Conservation (phyloP, 2,888 invertebrate species). For the Eremobia ochroleuca region DNA sequence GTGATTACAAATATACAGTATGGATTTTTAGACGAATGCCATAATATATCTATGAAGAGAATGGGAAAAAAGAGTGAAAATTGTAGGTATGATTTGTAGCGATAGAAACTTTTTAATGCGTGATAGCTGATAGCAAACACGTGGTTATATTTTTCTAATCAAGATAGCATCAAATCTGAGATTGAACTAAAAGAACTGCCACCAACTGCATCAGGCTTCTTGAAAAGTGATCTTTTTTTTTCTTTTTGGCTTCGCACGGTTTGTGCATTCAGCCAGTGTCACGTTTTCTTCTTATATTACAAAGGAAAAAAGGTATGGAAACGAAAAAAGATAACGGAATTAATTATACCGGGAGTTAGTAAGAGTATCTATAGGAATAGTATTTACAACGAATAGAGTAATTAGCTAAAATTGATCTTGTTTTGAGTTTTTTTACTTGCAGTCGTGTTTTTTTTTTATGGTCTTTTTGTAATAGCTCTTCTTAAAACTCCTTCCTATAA, state of each 20-base stretch:
- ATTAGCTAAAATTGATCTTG: neutral
- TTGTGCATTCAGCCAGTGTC: too few species aligned
- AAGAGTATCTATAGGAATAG: too few species aligned
- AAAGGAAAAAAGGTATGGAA: too few species aligned
- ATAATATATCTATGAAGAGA: neutral
- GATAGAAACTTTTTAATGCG: too few species aligned
- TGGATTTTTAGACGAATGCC: neutral
- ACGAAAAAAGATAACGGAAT: too few species aligned
- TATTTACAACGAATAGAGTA: too few species aligned
- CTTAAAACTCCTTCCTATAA: neutral
- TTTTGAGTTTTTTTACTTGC: neutral
- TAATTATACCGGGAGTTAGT: too few species aligned
- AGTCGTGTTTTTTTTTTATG: neutral
- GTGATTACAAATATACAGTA: slow-evolving; percentile 33
- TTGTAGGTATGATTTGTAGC: neutral
- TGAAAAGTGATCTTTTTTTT: neutral
- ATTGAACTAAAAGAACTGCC: neutral
- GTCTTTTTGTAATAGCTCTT: neutral
- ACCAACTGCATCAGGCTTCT: neutral
- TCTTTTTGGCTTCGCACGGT: too few species aligned
- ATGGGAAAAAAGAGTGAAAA: neutral
- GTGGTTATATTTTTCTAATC: neutral
- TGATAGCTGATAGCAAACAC: too few species aligned
- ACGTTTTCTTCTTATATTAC: too few species aligned
- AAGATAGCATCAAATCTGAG: neutral